Conservation (phyloP, 2,888 invertebrate species). For the Drosophila seclusa region DNA sequence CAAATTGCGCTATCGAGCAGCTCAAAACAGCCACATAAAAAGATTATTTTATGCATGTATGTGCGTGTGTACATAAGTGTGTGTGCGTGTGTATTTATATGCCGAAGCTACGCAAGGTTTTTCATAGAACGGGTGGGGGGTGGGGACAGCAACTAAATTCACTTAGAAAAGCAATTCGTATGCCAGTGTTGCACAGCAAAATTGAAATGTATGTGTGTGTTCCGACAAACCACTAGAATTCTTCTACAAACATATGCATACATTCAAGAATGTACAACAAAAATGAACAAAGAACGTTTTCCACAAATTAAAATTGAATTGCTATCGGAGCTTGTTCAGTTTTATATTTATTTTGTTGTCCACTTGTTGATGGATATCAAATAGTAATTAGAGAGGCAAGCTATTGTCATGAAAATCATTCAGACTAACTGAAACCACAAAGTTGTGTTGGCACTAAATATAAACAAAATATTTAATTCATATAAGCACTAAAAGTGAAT, state of each 20-base stretch:
- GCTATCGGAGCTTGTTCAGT: neutral
- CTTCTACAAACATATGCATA: neutral
- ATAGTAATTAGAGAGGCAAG: neutral
- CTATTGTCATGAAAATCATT: neutral
- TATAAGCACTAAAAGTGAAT: neutral
- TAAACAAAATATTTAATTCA: neutral
- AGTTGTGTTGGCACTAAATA: neutral
- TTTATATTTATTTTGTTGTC: neutral
- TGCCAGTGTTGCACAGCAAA: constrained; percentile 48
- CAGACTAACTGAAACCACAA: neutral
- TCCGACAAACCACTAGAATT: constrained; percentile 12
- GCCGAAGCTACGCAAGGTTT: constrained; percentile 24
- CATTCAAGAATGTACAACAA: constrained; percentile 24
- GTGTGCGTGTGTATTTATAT: constrained; percentile 27
- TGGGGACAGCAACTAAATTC: constrained; percentile 59
- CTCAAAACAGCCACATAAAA: constrained; percentile 78
- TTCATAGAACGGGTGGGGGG: neutral
- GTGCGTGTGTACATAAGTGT: constrained; percentile 27
- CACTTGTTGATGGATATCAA: constrained; percentile 10
- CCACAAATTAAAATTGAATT: neutral
- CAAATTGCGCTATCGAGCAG: constrained; percentile 72
- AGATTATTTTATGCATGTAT: constrained; percentile 72
- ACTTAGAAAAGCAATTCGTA: constrained; percentile 70
- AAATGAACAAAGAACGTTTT: constrained; percentile 1
- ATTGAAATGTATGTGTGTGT: constrained; percentile 50